phyloP scores from a whole-genome alignment of 2,113 vertebrate genomes.

The Pollachius pollachius region DNA sequence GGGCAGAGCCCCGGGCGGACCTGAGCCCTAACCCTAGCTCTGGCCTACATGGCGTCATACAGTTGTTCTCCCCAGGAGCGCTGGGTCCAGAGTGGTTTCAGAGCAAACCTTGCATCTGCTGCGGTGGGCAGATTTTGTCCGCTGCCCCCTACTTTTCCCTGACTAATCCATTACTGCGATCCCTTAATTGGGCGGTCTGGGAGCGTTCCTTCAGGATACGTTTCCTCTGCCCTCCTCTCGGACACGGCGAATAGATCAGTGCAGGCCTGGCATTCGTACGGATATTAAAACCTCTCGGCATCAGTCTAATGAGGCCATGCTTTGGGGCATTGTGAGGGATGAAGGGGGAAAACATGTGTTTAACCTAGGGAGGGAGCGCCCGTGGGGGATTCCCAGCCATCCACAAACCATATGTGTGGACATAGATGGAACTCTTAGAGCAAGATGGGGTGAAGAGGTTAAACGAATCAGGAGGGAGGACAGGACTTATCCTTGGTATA shows the following conservation, averaged over 20 bases:
- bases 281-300: constrained; percentile 26
- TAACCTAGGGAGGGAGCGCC: constrained; percentile 30
- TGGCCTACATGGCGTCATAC: neutral
- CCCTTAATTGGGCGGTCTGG: neutral
- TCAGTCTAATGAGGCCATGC: constrained; percentile 30
- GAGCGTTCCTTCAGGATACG: neutral
- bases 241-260: constrained; percentile 6
- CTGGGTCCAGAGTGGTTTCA: neutral
- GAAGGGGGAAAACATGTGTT: constrained; percentile 39
- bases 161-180: neutral
- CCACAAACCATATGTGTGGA: constrained; percentile 45
- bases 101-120: neutral
- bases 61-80: neutral
- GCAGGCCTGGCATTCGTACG: constrained; percentile 1
- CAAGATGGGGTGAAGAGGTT: constrained; percentile 22
- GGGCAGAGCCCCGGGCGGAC: neutral
- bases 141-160: neutral
- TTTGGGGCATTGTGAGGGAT: constrained; percentile 35
- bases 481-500: too few species aligned
- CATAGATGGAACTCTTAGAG: constrained; percentile 32
- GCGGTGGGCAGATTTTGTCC: neutral
- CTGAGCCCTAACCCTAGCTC: neutral
- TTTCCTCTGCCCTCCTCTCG: neutral
- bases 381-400: constrained; percentile 42
- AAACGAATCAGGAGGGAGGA: constrained; percentile 1